Evolutionary conservation across 1,140 invertebrate genomes (phyloP).

Genomic region (Drosophila pallidifrons): DNA sequence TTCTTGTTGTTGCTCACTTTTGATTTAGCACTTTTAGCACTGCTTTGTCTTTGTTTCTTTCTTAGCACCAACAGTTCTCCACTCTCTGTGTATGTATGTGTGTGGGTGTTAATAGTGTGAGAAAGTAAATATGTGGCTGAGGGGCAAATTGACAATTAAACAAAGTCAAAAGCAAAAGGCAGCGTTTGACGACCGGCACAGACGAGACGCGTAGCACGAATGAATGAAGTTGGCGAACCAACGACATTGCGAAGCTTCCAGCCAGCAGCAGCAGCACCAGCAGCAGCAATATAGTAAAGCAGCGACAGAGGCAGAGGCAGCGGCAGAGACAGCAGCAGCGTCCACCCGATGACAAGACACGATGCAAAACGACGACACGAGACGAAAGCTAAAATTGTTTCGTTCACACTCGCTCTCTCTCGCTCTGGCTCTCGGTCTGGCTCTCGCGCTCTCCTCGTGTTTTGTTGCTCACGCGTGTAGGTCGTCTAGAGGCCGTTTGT

Average conservation of each 20-base stretch:
- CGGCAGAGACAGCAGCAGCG: conserved; percentile 3
- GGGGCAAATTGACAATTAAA: conserved; percentile 21
- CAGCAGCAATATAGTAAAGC: conserved; percentile 7
- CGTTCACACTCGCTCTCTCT: conserved; percentile 19
- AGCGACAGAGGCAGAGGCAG: neutral
- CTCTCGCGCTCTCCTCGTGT: conserved; percentile 27
- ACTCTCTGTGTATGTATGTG: conserved; percentile 25
- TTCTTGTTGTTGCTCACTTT: conserved; percentile 40
- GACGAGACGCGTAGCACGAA: conserved; percentile 73
- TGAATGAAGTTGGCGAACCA: conserved; percentile 75
- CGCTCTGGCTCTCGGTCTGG: conserved; percentile 24
- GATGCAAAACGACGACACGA: conserved; percentile 32
- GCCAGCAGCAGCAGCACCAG: conserved; percentile 16
- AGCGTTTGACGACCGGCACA: conserved; percentile 67
- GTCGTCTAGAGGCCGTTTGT: conserved; percentile 84
- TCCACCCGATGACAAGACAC: conserved; percentile 26
- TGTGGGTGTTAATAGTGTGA: conserved; percentile 20
- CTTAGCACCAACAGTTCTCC: conserved; percentile 55
- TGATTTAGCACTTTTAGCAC: conserved; percentile 35
- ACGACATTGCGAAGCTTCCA: conserved; percentile 40
- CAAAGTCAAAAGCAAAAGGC: conserved; percentile 14
- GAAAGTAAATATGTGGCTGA: conserved; percentile 19
- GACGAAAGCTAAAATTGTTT: conserved; percentile 13
- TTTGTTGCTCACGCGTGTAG: conserved; percentile 75
- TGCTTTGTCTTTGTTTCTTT: conserved; percentile 63